Evolutionary conservation across 2,113 vertebrate genomes (phyloP).

Genomic region (Manacus vitellinus): DNA sequence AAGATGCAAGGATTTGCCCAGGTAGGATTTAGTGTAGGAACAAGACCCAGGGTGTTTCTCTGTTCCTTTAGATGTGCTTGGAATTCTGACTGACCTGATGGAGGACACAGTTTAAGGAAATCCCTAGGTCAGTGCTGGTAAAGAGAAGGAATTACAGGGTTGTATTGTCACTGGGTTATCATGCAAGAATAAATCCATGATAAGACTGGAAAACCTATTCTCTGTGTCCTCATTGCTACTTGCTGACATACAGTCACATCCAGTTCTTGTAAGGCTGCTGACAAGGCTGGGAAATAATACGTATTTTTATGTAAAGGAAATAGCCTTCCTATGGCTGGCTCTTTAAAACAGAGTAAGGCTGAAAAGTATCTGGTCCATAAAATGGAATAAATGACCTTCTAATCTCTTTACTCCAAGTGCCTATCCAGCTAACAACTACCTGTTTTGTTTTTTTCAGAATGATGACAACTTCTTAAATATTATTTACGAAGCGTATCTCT

Average conservation of each 20-base stretch:
- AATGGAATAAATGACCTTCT: background rate
- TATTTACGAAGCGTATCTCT: conserved; percentile 91
- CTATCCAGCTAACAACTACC: background rate
- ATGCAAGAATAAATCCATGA: background rate
- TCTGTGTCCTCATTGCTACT: background rate
- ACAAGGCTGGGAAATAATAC: background rate
- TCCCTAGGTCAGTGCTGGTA: background rate
- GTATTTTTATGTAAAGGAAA: background rate
- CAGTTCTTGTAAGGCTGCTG: background rate
- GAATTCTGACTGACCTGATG: background rate
- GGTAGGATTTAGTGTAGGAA: background rate
- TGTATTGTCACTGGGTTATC: background rate
- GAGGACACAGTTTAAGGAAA: background rate
- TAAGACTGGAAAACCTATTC: background rate
- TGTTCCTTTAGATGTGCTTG: background rate
- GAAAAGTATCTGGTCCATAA: background rate
- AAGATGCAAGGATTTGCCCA: background rate
- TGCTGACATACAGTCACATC: background rate
- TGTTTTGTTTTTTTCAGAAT: conserved; percentile 83
- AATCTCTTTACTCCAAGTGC: background rate
- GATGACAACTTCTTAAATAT: conserved; percentile 90
- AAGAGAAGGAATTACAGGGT: background rate
- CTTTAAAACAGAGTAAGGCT: background rate
- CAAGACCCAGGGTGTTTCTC: background rate
- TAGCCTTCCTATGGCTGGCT: background rate